Evolutionary conservation across 2,888 invertebrate genomes (phyloP).

Genomic region (Unio delphinus): DNA sequence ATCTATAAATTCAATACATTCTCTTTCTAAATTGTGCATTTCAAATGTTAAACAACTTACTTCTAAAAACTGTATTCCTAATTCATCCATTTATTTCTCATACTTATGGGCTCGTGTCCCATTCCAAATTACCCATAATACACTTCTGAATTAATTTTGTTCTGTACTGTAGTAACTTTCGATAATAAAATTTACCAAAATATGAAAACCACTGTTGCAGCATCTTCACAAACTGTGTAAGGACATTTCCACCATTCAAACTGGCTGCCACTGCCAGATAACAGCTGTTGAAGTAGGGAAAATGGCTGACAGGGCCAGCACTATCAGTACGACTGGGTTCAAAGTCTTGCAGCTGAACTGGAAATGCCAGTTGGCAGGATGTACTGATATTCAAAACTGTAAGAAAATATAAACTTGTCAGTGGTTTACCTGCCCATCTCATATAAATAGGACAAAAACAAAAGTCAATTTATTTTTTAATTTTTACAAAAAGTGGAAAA

Average conservation of each 20-base stretch:
- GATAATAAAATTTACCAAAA: constrained; percentile 70
- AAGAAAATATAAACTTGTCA: constrained; percentile 15
- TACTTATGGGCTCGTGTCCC: no score
- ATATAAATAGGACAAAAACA: no score
- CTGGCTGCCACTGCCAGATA: constrained; percentile 85
- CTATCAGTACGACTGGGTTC: constrained; percentile 31
- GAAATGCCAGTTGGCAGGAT: constrained; percentile 85
- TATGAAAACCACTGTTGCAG: constrained; percentile 84
- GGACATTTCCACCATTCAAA: constrained; percentile 87
- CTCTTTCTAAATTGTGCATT: no score
- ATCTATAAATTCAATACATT: no score
- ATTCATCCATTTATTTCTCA: no score
- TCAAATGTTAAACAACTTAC: background rate
- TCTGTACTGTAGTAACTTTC: background rate
- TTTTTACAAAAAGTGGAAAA: no score
- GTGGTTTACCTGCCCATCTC: background rate
- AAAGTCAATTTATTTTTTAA: no score
- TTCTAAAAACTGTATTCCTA: no score
- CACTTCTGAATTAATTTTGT: background rate
- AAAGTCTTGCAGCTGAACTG: constrained; percentile 57
- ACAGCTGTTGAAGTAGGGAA: constrained; percentile 80
- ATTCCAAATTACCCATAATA: no score
- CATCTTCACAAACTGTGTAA: constrained; percentile 86
- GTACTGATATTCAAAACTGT: constrained; percentile 89
- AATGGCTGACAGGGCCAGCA: constrained; percentile 75